Evolutionary conservation across 35 echinoderm and acorn worm species (phyloP).

Genomic region (Lytechinus pictus): DNA sequence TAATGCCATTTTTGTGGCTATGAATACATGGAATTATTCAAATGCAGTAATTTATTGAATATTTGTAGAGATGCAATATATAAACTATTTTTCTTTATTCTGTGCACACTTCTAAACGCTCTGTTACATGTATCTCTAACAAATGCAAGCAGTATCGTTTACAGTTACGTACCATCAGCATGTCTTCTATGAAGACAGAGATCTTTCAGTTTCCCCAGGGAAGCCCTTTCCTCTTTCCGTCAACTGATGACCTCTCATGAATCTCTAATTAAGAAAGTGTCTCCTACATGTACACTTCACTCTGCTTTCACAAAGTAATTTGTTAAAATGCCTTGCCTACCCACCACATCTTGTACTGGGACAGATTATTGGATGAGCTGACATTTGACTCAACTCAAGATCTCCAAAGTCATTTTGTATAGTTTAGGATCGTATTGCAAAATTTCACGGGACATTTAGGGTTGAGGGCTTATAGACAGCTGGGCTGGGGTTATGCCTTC

Average conservation of each 20-base stretch:
- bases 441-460: not conserved
- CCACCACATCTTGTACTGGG: not conserved
- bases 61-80: too few species aligned
- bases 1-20: too few species aligned
- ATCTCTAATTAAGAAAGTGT: not conserved
- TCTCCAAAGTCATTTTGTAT: not conserved
- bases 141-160: not conserved
- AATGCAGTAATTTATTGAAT: too few species aligned
- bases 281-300: not conserved
- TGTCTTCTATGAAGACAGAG: not conserved
- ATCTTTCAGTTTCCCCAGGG: not conserved
- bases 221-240: not conserved
- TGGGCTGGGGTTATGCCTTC: too few species aligned
- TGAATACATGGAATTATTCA: too few species aligned
- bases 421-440: not conserved
- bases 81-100: too few species aligned
- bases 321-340: not conserved
- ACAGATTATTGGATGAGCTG: not conserved
- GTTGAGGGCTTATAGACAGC: not conserved
- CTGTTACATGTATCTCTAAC: not conserved
- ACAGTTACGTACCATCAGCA: not conserved
- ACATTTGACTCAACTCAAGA: not conserved
- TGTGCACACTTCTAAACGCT: too few species aligned
- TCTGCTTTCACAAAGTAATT: not conserved
- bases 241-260: constrained; percentile 16